Evolutionary conservation across 1,140 invertebrate species (phyloP), one percentile per base, ranked within the genome.

Genomic region (Planococcus citri): DNA sequence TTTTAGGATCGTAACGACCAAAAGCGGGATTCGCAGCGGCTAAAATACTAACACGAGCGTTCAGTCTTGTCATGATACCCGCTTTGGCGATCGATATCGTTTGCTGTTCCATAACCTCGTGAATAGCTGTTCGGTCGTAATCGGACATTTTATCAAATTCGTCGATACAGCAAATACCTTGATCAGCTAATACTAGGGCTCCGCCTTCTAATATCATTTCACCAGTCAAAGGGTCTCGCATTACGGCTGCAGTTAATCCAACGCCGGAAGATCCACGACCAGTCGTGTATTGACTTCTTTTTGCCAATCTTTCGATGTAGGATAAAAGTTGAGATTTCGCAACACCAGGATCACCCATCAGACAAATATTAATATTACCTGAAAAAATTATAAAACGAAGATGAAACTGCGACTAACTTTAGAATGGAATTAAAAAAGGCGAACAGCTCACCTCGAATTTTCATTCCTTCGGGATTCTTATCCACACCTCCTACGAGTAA

Each of bases 71-170:
- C 89, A 98, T 94, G 73, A 99, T 98, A 67, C 97, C 97, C 67
- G 96, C 97, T 83, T 99, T 99, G 12, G 97, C 96, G 77, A 99
- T 98, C 58, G 95, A 98, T 73, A 99, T 98, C 1, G 97, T 99
- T 80, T 99, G 97, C 76, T 99, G 97, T 82, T 99, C 97, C 97
- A 99, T 99, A 6, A 96, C 94, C 81, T 99, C 97, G 78, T 99
- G 97, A 74, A 99, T 98, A 51, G 97, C 94, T 0, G 95, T 97
- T 75, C 96, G 84, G 80, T 99, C 97, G 14, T 79, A 77, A 71
- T 99, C 96, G 58, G 94, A 89, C 96, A 99, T 99, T 82, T 99
- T 99, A 79, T 99, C 97, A 80, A 99, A 99, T 81, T 99, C 97
- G 77, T 99, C 97, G 79, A 99, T 99, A 77, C 97, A 99, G 78